Percentiles rank a stretch among this genome's conserved stretches.
phyloP scores from a whole-genome alignment of 2,797 vertebrate genomes.

The Cynodonichthys magdalenae region DNA sequence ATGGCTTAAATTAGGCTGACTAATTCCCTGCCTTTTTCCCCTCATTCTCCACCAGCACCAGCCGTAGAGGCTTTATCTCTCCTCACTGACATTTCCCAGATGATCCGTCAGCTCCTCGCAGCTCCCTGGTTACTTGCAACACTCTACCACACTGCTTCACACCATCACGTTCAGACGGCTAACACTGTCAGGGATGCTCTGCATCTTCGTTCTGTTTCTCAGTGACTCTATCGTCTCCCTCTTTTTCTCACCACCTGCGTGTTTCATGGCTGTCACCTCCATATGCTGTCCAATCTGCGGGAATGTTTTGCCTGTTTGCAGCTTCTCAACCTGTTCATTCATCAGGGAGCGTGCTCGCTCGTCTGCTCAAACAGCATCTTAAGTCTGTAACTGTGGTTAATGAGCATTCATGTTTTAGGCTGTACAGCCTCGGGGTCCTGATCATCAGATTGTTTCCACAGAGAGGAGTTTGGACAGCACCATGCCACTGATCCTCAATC shows the following conservation, averaged over 20 bases:
- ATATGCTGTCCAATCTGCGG: constrained; percentile 61
- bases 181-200: constrained; percentile 52
- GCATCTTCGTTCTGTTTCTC: constrained; percentile 44
- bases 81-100: constrained; percentile 53
- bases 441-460: constrained; percentile 67
- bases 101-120: constrained; percentile 54
- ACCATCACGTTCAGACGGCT: constrained; percentile 56
- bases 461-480: constrained; percentile 59
- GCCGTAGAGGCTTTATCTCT: constrained; percentile 30
- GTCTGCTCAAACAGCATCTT: constrained; percentile 33
- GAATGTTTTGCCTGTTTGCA: constrained; percentile 43
- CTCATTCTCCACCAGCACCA: constrained; percentile 43
- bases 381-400: constrained; percentile 52
- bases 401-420: constrained; percentile 44
- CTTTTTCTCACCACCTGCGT: constrained; percentile 39
- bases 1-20: constrained; percentile 24
- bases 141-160: constrained; percentile 58
- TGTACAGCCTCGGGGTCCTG: constrained; percentile 41
- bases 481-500: constrained; percentile 60
- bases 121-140: constrained; percentile 42
- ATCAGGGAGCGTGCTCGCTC: constrained; percentile 35
- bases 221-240: constrained; percentile 15
- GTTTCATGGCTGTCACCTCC: constrained; percentile 69
- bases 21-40: constrained; percentile 52
- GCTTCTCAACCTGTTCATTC: constrained; percentile 57